Evolutionary conservation across 2,888 invertebrate species (phyloP).

Genomic region (Dexiosoma caninum): DNA sequence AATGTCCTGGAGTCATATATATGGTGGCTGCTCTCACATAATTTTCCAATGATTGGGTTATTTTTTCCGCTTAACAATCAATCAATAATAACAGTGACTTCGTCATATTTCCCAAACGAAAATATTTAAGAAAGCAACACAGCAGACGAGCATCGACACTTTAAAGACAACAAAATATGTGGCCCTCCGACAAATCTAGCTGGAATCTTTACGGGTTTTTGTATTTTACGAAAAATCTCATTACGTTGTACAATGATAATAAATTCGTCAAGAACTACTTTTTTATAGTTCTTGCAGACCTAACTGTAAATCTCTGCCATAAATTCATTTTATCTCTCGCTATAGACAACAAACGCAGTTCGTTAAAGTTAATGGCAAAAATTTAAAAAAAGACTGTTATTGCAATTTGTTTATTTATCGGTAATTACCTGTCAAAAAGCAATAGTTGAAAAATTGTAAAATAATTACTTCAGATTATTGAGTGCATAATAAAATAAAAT

Average conservation of each 20-base stretch:
- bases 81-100: too few species aligned
- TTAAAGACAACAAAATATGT: too few species aligned
- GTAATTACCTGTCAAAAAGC: not conserved
- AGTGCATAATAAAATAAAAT: too few species aligned
- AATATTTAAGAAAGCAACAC: too few species aligned
- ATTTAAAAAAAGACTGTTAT: not conserved
- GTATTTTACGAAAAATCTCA: not conserved
- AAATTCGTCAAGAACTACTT: not conserved
- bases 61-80: too few species aligned
- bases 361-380: not conserved
- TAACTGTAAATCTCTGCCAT: not conserved
- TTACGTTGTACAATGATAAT: not conserved
- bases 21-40: too few species aligned
- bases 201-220: too few species aligned
- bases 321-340: not conserved
- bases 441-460: not conserved
- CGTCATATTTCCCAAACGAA: too few species aligned
- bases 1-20: too few species aligned
- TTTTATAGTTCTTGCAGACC: not conserved
- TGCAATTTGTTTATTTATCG: not conserved
- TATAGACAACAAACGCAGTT: not conserved
- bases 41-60: too few species aligned
- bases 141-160: too few species aligned
- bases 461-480: not conserved
- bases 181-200: too few species aligned